Conservation (phyloP, 2,797 vertebrate species). For the Macropus fuliginosus region DNA sequence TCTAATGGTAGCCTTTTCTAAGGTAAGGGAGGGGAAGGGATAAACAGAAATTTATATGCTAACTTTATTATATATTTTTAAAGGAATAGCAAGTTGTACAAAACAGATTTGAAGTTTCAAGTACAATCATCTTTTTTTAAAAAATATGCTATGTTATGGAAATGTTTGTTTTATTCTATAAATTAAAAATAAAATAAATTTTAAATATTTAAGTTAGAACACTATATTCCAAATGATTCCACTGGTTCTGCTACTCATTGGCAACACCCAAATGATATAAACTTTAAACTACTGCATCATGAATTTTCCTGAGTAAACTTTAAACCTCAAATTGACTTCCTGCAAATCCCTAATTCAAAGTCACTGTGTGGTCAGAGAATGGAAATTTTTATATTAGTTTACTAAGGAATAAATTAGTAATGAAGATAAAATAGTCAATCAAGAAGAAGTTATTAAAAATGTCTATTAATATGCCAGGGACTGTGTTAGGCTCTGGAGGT, state of each 20-base stretch:
- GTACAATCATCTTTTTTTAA: neutral
- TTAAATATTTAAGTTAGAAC: constrained; percentile 45
- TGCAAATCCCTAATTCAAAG: constrained; percentile 34
- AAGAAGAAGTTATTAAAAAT: neutral
- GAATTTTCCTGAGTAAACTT: constrained; percentile 50
- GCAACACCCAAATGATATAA: constrained; percentile 43
- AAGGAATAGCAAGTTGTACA: neutral
- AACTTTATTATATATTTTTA: neutral
- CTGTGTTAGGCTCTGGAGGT: neutral
- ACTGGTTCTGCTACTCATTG: constrained; percentile 28
- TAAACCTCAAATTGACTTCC: constrained; percentile 41
- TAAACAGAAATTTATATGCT: neutral
- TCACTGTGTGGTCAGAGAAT: neutral
- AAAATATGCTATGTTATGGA: no score
- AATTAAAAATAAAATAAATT: constrained; percentile 46
- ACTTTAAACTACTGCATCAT: constrained; percentile 47
- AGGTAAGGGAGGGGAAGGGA: no score
- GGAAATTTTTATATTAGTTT: neutral
- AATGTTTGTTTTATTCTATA: constrained; percentile 21
- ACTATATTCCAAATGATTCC: constrained; percentile 24
- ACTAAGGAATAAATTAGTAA: neutral
- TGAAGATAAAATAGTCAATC: neutral
- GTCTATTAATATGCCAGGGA: neutral
- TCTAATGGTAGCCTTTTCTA: neutral
- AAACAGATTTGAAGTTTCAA: neutral